Evolutionary conservation across 1,140 invertebrate genomes (phyloP), one percentile per base, ranked within the genome.

Genomic region (Lucilia cuprina): DNA sequence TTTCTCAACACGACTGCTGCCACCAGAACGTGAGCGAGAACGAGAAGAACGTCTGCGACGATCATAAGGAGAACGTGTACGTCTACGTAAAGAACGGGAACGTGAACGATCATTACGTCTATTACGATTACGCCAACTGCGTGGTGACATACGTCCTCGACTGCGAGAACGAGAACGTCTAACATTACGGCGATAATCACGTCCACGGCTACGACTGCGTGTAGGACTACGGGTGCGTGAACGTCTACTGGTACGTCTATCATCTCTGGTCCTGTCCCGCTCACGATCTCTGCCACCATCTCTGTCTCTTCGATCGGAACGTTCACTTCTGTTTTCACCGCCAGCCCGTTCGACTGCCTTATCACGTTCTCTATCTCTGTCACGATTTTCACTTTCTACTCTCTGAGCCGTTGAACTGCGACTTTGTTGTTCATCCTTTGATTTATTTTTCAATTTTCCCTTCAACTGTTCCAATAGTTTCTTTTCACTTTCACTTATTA

Each of bases 381-480:
- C 34, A 65, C 82, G 60, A 12, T 13, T n/a, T 65, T 55, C 9
- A 12, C 9, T 35, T 65, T 55, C n/a, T 14, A 21, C 55, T 34
- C 41, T n/a, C 9, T 21, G 19, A 19, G 0, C 12, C 17, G 25
- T 34, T 35, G 82, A 50, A 83, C 21, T 47, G 85, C 84, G 74
- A 14, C 65, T n/a, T 9, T n/a, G 35, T 50, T 25, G 30, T 4
- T 74, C 30, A 19, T 88, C 87, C 21, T 85, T 84, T 0, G 86
- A 34, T 78, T 91, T 87, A 55, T 87, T 88, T 83, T 92, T 92
- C 17, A 92, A 88, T 84, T 91, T 88, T 21, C 92, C 93, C 85
- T 94, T 94, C 10, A 94, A 90, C 74, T 92, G 92, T 80, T 94
- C 93, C 0, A 94, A 87, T 35, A 94, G 87, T 82, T 93, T 92